Base-by-base conservation (phyloP, 1,140 invertebrate species). In the Mylabris phalerata region DNA sequence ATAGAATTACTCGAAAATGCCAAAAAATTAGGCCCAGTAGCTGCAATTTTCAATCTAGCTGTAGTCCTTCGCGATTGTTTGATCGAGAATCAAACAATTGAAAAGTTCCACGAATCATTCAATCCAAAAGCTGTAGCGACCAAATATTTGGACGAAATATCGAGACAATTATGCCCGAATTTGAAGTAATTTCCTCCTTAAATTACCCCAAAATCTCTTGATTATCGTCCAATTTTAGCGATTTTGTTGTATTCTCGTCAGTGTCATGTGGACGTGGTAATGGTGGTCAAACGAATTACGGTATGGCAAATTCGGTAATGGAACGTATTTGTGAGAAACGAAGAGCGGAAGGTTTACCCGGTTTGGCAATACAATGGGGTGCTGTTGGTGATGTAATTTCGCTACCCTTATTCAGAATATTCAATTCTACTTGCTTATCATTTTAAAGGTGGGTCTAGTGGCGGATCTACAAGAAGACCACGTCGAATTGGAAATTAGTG, bases 261-360 rank as follows among this genome's bases (percentile, higher is more conserved):
- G 88, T 94, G 3, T 87, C 85, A 41, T 93, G 90, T 73, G 92
- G 92, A 5, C 80, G 90, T 43, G 92, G 92, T 60, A 94, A 95
- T 74, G 83, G 84, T 45, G 92, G 92, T 3, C 92, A 95, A 75
- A 84, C 87, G 0, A 95, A 94, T 73, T 95, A 95, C 72, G 92
- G 84, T 32, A 80, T 84, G 74, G 80, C 83, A 7, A 88, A 87
- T 72, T 85, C 84, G 0, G 75, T 85, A 9, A 87, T 88, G 85
- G 86, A 88, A 72, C 78, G 83, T 56, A 82, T 88, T 49, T 85
- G 86, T 63, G 85, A 87, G 69, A 70, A 24, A 66, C 62, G 73
- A 61, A 75, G 85, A 32, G 71, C 75, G 60, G 74, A 79, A 4
- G 82, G 83, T 3, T 74, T 84, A 0, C 84, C 84, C 3, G 85